A percentile compares a stretch with the other conserved stretches of the same genome.
These are phyloP conservation scores for Neoniphon sammara DNA, from an alignment of 2,797 vertebrate genomes.

Conservation along the genomic window DNA sequence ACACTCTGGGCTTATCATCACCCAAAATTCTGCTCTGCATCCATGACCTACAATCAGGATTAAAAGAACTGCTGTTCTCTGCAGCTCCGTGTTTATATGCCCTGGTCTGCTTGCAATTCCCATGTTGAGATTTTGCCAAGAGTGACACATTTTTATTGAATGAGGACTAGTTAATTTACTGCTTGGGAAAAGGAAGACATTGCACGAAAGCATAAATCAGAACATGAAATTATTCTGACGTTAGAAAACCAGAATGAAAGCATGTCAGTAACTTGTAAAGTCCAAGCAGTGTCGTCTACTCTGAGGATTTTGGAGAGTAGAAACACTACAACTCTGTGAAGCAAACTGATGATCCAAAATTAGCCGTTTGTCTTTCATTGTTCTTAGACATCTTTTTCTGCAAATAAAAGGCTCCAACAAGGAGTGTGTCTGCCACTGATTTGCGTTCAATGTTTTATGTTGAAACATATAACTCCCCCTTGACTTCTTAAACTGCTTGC, in stretches of 20 bases:
- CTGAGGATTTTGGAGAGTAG: not conserved
- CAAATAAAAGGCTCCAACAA: slow-evolving; percentile 15
- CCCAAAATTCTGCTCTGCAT: slow-evolving; percentile 11
- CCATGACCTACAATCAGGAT: slow-evolving; percentile 17
- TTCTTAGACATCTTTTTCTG: slow-evolving; percentile 1
- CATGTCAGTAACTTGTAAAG: slow-evolving; percentile 28
- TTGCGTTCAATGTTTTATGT: slow-evolving; percentile 13
- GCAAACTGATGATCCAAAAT: slow-evolving; percentile 29
- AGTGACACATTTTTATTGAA: slow-evolving; percentile 22
- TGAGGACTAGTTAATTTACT: slow-evolving; percentile 22
- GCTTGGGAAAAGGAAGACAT: not conserved
- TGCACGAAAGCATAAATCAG: slow-evolving; percentile 24
- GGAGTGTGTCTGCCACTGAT: slow-evolving; percentile 29
- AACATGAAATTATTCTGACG: slow-evolving; percentile 24
- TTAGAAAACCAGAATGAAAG: slow-evolving; percentile 24
- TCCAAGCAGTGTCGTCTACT: not conserved
- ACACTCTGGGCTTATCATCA: no score
- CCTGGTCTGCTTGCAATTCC: slow-evolving; percentile 44
- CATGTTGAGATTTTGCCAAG: slow-evolving; percentile 21
- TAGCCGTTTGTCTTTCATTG: slow-evolving; percentile 5
- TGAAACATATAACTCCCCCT: slow-evolving; percentile 38
- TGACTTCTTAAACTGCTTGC: slow-evolving; percentile 20
- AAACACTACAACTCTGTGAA: slow-evolving; percentile 16
- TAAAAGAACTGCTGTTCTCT: slow-evolving; percentile 28
- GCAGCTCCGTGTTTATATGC: slow-evolving; percentile 18